phyloP scores from a whole-genome alignment of 2,888 invertebrate species.

The Tetragonula carbonaria region DNA sequence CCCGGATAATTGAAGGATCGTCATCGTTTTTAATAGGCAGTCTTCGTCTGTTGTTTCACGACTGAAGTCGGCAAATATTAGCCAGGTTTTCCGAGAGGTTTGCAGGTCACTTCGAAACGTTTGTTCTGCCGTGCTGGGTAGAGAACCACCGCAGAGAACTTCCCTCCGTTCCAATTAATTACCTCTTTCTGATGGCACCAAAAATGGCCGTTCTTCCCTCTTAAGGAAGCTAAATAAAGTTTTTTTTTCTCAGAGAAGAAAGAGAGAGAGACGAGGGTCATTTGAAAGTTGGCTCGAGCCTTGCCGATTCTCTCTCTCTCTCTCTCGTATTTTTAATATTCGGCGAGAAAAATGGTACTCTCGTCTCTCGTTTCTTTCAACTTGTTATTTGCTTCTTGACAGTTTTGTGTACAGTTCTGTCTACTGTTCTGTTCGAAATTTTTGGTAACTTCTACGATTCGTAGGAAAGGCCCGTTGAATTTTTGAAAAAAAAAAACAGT shows the following conservation, averaged over 20 bases:
- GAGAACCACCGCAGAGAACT: background rate
- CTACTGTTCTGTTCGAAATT: too few species aligned
- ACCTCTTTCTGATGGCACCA: background rate
- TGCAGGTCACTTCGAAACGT: background rate
- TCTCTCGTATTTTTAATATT: too few species aligned
- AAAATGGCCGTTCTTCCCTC: background rate
- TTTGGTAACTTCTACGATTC: too few species aligned
- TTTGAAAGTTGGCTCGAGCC: background rate
- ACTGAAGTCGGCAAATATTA: constrained; percentile 12
- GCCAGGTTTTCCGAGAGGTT: background rate
- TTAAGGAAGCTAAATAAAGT: background rate
- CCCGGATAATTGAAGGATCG: background rate
- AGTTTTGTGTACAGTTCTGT: too few species aligned
- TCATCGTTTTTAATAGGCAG: background rate
- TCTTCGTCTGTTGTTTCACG: constrained; percentile 2
- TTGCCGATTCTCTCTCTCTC: too few species aligned
- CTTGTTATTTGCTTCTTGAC: too few species aligned
- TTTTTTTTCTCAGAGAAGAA: background rate
- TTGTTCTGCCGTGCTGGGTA: background rate
- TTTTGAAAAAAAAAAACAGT: too few species aligned
- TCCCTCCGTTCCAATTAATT: background rate
- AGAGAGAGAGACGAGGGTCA: background rate
- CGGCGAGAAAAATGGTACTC: too few species aligned
- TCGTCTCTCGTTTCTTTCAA: too few species aligned
- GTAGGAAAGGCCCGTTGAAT: too few species aligned